Base-by-base conservation (phyloP, 2,888 invertebrate genomes). In the Platycnemis pennipes region DNA sequence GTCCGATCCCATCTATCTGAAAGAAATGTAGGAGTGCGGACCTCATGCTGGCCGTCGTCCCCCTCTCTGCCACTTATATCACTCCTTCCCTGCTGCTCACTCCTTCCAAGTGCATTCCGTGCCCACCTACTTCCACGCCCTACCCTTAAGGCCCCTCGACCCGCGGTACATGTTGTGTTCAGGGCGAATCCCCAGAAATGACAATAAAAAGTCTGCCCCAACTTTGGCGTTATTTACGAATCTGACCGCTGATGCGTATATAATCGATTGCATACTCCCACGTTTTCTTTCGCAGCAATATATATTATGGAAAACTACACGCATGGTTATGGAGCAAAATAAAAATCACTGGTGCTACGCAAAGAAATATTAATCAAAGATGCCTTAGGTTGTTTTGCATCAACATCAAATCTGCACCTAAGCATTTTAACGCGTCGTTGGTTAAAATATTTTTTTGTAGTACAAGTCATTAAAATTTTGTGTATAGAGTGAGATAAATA, bases 1-100 rank as follows among this genome's bases (percentile, higher is more conserved):
- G 56, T 56, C 89, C 56, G 89, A 89, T 89, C 45, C 56, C 89
- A 89, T 89, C 56, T 89, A 89, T 89, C 89, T 89, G 37, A 56
- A 89, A 89, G 42, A 89, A 56, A 56, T 89, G 42, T 89, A 56
- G 53, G 42, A 89, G 89, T 89, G 63, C 42, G 89, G 53, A 42
- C 89, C 56, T 11, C 89, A 89, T 56, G 89, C 89, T 89, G 89
- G 11, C 16, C 89, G 42, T 53, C n/a, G 42, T 22, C 42, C 37
- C 42, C 89, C 16, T 22, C 86, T 42, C 86, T 19, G 53, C 89
- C 53, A 89, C 89, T 56, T 46, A 49, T 89, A 26, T n/a, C 63
- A 63, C 16, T 22, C 77, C n/a, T 7, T 37, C 56, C 56, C 56
- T n/a, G 49, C 88, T 88, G 45, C 53, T 56, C 89, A 89, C 49